Conservation (phyloP, 2,888 invertebrate species). For the Tetanocera ferruginea region DNA sequence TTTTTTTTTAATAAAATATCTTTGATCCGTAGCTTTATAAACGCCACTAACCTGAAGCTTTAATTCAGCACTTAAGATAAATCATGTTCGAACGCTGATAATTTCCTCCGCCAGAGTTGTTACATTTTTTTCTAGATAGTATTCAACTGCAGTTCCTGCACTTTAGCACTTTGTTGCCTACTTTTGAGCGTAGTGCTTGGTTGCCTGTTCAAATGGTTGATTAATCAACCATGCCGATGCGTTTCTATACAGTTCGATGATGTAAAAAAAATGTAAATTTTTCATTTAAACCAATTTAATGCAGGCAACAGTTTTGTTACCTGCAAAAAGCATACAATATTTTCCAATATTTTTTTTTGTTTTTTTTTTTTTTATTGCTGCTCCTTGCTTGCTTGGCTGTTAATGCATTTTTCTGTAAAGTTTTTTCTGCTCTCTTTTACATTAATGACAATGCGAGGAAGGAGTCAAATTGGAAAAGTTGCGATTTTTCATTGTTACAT, state of each 20-base stretch:
- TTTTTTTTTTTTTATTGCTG: not conserved
- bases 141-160: not conserved
- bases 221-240: too few relatives aligned
- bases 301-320: not conserved
- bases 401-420: not conserved
- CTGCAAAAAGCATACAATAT: conserved; percentile 4
- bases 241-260: too few relatives aligned
- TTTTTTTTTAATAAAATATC: too few relatives aligned
- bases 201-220: too few relatives aligned
- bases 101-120: too few relatives aligned
- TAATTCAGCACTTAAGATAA: too few relatives aligned
- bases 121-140: too few relatives aligned
- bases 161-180: not conserved
- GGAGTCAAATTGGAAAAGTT: conserved; percentile 10
- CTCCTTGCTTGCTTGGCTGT: not conserved
- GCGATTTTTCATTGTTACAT: conserved; percentile 11
- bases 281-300: not conserved
- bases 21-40: too few relatives aligned
- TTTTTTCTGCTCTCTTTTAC: too few relatives aligned
- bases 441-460: not conserved
- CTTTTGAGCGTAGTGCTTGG: not conserved
- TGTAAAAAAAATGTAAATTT: not conserved
- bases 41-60: too few relatives aligned
- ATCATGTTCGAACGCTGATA: too few relatives aligned
- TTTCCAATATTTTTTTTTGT: not conserved